These are phyloP conservation scores for Serinus canaria DNA, from an alignment of 2,113 vertebrate genomes.

Conservation along the genomic window DNA sequence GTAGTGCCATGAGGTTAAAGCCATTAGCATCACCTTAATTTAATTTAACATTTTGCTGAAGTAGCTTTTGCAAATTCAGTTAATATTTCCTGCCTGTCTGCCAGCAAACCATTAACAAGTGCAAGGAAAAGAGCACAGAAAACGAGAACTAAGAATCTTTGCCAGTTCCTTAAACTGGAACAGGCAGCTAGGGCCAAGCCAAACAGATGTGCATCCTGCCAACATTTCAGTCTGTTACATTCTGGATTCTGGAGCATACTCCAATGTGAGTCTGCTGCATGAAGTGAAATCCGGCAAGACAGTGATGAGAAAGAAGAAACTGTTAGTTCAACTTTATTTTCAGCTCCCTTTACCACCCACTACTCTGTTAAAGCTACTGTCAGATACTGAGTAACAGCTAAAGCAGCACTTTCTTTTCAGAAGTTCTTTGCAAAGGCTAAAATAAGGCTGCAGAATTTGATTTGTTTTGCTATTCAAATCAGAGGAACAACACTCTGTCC, in stretches of 20 bases:
- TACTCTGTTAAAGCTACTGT: not conserved
- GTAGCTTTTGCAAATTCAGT: conserved; percentile 6
- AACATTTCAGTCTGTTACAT: conserved; percentile 5
- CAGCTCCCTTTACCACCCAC: not conserved
- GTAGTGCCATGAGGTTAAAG: not conserved
- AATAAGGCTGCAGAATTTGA: not conserved
- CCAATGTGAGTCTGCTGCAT: not conserved
- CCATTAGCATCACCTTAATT: not conserved
- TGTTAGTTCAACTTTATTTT: not conserved
- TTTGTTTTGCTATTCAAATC: not conserved
- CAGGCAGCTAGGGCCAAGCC: not conserved
- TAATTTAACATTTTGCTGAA: conserved; percentile 1
- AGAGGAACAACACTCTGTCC: not conserved
- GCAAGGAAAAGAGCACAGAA: not conserved
- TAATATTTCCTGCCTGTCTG: not conserved
- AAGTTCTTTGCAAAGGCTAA: not conserved
- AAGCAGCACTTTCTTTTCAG: not conserved
- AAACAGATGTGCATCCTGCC: not conserved
- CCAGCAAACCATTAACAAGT: not conserved
- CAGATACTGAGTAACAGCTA: not conserved
- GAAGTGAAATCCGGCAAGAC: not conserved
- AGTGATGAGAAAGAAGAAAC: not conserved
- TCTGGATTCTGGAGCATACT: not conserved
- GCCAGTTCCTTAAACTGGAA: conserved; percentile 10
- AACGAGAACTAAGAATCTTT: not conserved